Evolutionary conservation across 2,113 vertebrate species (phyloP).

Genomic region (Erpornis zantholeuca): DNA sequence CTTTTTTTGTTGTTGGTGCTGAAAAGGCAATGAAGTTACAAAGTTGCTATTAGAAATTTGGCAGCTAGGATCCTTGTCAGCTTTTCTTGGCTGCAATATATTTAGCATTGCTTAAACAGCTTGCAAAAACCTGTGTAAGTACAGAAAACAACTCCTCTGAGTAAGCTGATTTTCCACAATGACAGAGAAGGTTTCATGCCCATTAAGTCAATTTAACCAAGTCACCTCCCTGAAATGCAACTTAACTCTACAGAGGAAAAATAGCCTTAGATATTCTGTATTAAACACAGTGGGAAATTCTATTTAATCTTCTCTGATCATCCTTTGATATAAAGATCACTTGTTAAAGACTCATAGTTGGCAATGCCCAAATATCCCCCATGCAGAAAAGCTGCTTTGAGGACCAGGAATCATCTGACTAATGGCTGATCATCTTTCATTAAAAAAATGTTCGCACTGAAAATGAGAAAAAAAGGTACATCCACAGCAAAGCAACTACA

Average conservation of each 20-base stretch:
- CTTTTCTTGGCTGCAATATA: constrained; percentile 18
- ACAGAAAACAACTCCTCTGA: neutral
- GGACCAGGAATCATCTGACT: neutral
- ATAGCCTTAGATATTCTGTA: neutral
- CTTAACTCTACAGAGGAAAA: neutral
- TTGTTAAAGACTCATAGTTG: neutral
- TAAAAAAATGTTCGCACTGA: neutral
- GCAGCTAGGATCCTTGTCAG: neutral
- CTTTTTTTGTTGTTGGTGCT: neutral
- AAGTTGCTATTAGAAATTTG: constrained; percentile 31
- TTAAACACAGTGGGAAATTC: neutral
- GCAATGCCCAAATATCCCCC: neutral
- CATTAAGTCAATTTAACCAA: neutral
- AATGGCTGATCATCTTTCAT: neutral
- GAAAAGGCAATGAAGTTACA: constrained; percentile 18
- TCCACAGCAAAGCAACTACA: neutral
- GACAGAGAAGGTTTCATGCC: neutral
- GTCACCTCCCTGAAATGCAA: neutral
- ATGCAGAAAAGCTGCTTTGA: neutral
- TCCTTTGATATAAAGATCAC: neutral
- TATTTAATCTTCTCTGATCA: neutral
- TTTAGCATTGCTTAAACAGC: constrained; percentile 18
- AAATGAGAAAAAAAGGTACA: neutral
- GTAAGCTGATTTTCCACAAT: neutral
- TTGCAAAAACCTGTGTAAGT: neutral